Evolutionary conservation across 1,140 invertebrate genomes (phyloP), one percentile per base, ranked within the genome.

Genomic region (Drosophila cardini): DNA sequence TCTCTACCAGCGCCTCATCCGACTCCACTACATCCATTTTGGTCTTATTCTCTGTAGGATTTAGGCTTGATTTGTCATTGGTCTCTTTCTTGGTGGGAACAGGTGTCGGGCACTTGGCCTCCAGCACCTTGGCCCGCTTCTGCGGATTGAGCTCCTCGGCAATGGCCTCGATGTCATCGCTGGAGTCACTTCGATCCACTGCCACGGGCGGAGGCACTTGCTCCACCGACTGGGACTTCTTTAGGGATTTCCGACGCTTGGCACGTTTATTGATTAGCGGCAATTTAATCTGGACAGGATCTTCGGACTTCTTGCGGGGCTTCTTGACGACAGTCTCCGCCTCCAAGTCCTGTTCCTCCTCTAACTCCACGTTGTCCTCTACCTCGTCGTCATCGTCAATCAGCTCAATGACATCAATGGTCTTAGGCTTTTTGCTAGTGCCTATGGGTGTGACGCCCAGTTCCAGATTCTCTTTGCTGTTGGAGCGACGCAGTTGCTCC

Each of bases 271-370:
- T 78, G n/a, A 52, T 68, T 40, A 91, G 13, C 2, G 90, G 90
- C 72, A 86, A 53, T 50, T 91, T 91, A 16, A 91, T 90, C 71
- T 91, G 83, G 18, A 86, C 72, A 16, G 64, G 75, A 26, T 26
- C 2, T 63, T 7, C 55, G 50, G 8, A 67, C 45, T 68, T 69
- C 10, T 13, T 38, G 8, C 78, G 77, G 7, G 15, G 15, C 18
- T 45, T 13, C 36, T 21, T 52, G 26, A 2, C 50, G 4, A 15
- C 50, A 9, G 4, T 40, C 4, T 40, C 38, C 2, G 11, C 13
- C 13, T 16, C 16, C 5, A 11, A 10, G 7, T 30, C 26, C 0
- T 50, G 11, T 15, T 30, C 26, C 0, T 50, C 42, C 0, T 48
- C 42, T 0, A 26, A 4, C 21, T 26, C 21, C 21, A 4, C 21